Conservation (phyloP, 2,888 invertebrate species). For the Scelioninae gen. 1 region DNA sequence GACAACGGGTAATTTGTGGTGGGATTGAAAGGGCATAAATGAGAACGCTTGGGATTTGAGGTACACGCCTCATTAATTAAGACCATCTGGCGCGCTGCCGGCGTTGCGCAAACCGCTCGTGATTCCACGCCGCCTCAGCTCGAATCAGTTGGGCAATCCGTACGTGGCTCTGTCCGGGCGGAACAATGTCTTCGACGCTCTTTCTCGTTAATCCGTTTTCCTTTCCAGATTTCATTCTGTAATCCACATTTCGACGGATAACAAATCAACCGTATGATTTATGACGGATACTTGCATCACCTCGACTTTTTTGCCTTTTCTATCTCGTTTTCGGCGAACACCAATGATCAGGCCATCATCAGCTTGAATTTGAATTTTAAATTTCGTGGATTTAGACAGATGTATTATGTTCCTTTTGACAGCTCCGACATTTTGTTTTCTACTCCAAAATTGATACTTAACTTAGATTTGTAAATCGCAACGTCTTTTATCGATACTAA, state of each 20-base stretch:
- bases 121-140: slow-evolving; percentile 44
- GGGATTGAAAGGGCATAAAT: slow-evolving; percentile 64
- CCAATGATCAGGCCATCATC: not conserved
- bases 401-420: slow-evolving; percentile 1
- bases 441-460: not conserved
- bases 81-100: slow-evolving; percentile 65
- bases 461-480: not conserved
- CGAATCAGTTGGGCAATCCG: slow-evolving; percentile 58
- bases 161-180: slow-evolving; percentile 60
- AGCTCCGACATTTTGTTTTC: not conserved
- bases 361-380: slow-evolving; percentile 24
- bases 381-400: slow-evolving; percentile 15
- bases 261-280: slow-evolving; percentile 59
- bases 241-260: slow-evolving; percentile 52
- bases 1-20: slow-evolving; percentile 48
- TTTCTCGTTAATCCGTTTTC: slow-evolving; percentile 54
- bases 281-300: slow-evolving; percentile 43
- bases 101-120: slow-evolving; percentile 65
- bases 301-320: not conserved
- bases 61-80: slow-evolving; percentile 70
- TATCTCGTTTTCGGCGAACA: slow-evolving; percentile 17
- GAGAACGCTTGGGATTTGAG: slow-evolving; percentile 57
- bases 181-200: slow-evolving; percentile 63
- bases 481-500: not conserved
- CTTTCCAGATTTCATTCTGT: slow-evolving; percentile 30